These are phyloP conservation scores for Furcifer pardalis DNA, from an alignment of 2,797 vertebrate genomes.

Conservation along the genomic window DNA sequence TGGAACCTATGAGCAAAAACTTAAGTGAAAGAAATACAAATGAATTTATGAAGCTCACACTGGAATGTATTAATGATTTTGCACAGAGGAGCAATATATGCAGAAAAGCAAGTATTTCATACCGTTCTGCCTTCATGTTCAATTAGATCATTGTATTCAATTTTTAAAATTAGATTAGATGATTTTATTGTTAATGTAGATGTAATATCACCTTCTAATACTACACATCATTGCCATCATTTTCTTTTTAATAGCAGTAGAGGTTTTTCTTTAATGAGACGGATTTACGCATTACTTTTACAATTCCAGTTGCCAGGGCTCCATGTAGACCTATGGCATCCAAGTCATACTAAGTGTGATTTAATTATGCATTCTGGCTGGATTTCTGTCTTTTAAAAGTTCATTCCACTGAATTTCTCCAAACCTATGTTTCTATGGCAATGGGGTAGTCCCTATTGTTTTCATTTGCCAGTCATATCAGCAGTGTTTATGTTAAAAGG, in stretches of 20 bases:
- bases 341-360: conserved; percentile 17
- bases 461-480: conserved; percentile 35
- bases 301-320: neutral
- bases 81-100: neutral
- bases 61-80: neutral
- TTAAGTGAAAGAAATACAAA: neutral
- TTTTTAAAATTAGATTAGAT: neutral
- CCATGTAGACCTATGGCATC: neutral
- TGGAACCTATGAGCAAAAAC: neutral
- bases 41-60: neutral
- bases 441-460: conserved; percentile 28
- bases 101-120: neutral
- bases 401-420: conserved; percentile 33
- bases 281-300: neutral
- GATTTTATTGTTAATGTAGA: neutral
- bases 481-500: conserved; percentile 32
- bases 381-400: conserved; percentile 37
- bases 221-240: neutral
- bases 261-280: neutral
- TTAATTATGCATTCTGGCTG: conserved; percentile 24
- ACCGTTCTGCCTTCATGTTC: neutral
- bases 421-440: conserved; percentile 42
- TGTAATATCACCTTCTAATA: neutral
- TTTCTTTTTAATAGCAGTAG: neutral
- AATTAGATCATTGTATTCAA: neutral